phyloP scores from a whole-genome alignment of 2,888 invertebrate genomes.

The Apotomis capreana region DNA sequence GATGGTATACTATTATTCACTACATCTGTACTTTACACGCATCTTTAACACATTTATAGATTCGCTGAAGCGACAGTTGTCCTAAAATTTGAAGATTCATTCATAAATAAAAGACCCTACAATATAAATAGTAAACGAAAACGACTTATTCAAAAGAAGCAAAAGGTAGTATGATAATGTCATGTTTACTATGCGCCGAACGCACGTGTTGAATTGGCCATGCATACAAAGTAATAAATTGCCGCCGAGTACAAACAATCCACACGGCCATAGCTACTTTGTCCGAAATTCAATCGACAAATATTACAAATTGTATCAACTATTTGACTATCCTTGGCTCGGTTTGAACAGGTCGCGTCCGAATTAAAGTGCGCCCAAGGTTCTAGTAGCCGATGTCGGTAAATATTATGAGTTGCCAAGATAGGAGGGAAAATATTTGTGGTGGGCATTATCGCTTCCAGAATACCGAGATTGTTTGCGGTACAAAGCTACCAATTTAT shows the following conservation, averaged over 20 bases:
- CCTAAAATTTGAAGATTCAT: conserved; percentile 1
- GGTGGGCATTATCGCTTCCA: conserved; percentile 47
- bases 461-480: conserved; percentile 44
- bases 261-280: conserved; percentile 33
- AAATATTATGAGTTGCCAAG: conserved; percentile 39
- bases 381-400: conserved; percentile 44
- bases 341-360: conserved; percentile 50
- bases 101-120: neutral
- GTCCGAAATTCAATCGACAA: conserved; percentile 43
- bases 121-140: conserved; percentile 3
- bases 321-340: conserved; percentile 56
- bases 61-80: neutral
- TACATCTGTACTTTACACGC: no score
- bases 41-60: no score
- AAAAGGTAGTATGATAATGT: conserved; percentile 12
- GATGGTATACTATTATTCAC: no score
- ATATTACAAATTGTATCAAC: conserved; percentile 47
- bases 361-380: conserved; percentile 50
- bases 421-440: conserved; percentile 51
- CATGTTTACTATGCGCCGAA: conserved; percentile 23
- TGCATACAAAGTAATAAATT: conserved; percentile 42
- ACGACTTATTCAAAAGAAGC: neutral
- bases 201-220: conserved; percentile 43
- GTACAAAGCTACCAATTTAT: conserved; percentile 2
- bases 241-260: conserved; percentile 33